Evolutionary conservation across 2,888 invertebrate species (phyloP), one percentile per base, ranked within the genome.

Genomic region (Parasteatoda lunata): DNA sequence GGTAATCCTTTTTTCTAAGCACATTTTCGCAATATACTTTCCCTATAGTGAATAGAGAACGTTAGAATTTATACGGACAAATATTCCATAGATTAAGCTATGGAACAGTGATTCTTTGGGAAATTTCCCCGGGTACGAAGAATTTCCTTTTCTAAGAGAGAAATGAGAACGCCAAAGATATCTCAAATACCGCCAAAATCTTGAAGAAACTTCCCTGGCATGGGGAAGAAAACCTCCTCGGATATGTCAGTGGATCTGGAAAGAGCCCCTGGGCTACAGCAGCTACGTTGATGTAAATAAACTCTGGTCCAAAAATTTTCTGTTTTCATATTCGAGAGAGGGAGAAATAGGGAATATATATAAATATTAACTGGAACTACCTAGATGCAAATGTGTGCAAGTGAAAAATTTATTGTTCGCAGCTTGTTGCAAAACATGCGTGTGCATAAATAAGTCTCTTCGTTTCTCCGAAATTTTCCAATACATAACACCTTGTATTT

Each of bases 61-160:
- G 30, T 30, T 30, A 30, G 30, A 30, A 30, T 68, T 11, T 15
- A 49, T 30, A 51, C 9, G 9, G 51, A 30, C 8, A 51, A 7
- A 9, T 72, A 72, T n/a, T 51, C 52, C 51, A 59, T 75, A 59
- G 75, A 59, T 75, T 54, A 59, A 30, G 45, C 54, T 30, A 13
- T 13, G 52, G 30, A 54, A 75, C 59, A 59, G 75, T 48, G 59
- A 59, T 15, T 54, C 75, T 59, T 30, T n/a, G 11, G 11, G 75
- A 45, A 75, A 75, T 75, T 75, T 75, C 75, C 75, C 75, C 59
- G 45, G 75, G 75, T 11, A 30, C 59, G 64, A 59, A 75, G 48
- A 30, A 47, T 75, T 75, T 75, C 75, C 75, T 13, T 54, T 59
- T 54, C 45, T 75, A 13, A 11, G 48, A 9, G 13, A 47, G 48